These are phyloP conservation scores for Rhea americana DNA, from an alignment of 2,113 vertebrate species.

Conservation along the genomic window DNA sequence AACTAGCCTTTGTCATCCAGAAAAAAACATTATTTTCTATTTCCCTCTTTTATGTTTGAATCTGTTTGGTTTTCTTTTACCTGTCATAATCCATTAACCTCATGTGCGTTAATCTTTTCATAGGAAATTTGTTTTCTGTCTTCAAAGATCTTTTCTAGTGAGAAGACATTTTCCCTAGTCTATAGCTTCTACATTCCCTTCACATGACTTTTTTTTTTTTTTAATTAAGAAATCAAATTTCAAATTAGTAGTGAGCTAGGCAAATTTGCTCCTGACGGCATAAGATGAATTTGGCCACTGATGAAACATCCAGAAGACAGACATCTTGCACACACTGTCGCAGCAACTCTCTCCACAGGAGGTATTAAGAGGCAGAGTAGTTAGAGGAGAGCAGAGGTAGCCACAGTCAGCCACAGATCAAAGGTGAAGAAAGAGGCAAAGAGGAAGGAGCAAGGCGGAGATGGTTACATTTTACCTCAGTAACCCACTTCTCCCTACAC, in stretches of 20 bases:
- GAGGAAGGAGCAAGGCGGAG: not conserved
- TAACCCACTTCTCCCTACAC: not conserved
- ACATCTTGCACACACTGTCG: not conserved
- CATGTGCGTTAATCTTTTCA: conserved; percentile 25
- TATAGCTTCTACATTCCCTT: not conserved
- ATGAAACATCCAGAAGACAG: not conserved
- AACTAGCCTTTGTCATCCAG: not conserved
- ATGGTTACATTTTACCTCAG: not conserved
- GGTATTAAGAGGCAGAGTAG: not conserved
- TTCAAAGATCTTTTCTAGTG: conserved; percentile 19
- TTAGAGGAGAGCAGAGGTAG: not conserved
- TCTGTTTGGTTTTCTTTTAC: not conserved
- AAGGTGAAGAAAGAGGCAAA: not conserved
- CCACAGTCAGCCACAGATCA: not conserved
- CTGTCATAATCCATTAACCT: conserved; percentile 24
- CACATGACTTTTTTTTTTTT: not conserved
- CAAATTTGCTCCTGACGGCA: not conserved
- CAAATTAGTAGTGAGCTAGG: not conserved
- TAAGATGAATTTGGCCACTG: not conserved
- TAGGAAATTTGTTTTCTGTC: not conserved
- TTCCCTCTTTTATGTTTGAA: not conserved
- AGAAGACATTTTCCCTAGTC: not conserved
- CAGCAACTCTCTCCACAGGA: not conserved
- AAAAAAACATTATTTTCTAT: not conserved
- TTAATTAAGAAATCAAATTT: not conserved